Conservation (phyloP, 2,113 vertebrate genomes). For the Amblyornis subalaris region DNA sequence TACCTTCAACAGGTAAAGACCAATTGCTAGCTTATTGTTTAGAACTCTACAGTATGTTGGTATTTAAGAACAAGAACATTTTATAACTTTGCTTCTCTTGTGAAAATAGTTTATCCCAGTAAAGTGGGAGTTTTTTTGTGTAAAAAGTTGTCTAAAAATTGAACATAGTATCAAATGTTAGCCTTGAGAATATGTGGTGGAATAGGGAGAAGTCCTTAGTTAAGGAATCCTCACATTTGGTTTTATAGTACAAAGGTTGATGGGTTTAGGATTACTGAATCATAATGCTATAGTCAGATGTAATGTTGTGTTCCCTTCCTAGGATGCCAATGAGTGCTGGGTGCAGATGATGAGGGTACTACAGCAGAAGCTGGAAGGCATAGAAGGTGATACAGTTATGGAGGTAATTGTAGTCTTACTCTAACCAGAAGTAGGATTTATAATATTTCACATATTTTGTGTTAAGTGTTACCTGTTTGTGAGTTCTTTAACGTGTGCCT, state of each 20-base stretch:
- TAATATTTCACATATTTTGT: background rate
- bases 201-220: background rate
- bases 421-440: background rate
- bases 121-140: background rate
- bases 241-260: background rate
- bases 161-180: background rate
- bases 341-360: conserved; percentile 95
- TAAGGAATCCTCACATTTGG: background rate
- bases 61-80: background rate
- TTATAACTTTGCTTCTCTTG: background rate
- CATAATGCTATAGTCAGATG: background rate
- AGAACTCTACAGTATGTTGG: background rate
- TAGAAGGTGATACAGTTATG: conserved; percentile 85
- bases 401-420: conserved; percentile 77
- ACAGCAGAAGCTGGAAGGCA: conserved; percentile 92
- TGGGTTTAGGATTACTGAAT: background rate
- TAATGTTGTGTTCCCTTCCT: background rate
- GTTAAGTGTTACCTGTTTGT: background rate
- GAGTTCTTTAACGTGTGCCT: background rate
- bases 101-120: background rate
- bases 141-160: background rate
- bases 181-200: background rate
- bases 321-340: conserved; percentile 99
- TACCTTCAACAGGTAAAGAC: conserved; percentile 93
- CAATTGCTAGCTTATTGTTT: background rate